phyloP scores from a whole-genome alignment of 1,140 invertebrate species.

The Carcinoscorpius rotundicauda region DNA sequence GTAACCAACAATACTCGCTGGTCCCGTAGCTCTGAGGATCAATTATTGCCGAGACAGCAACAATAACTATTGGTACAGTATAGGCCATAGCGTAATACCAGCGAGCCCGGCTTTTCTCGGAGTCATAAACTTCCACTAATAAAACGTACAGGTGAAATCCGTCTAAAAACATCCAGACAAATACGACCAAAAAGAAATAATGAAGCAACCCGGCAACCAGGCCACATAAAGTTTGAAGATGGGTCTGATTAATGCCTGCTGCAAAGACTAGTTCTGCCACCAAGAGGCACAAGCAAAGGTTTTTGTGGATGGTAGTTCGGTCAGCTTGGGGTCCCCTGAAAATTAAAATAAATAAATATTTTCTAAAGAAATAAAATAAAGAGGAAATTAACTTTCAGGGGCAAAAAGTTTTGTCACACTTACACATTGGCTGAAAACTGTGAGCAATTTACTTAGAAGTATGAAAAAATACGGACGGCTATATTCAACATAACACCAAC shows the following conservation, averaged over 20 bases:
- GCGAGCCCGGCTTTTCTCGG: conserved; percentile 33
- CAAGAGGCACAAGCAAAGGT: conserved; percentile 55
- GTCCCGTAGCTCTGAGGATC: conserved; percentile 79
- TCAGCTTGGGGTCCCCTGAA: conserved; percentile 13
- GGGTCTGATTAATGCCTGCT: conserved; percentile 76
- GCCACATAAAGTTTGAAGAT: conserved; percentile 71
- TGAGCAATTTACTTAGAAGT: too few species aligned
- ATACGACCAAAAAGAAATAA: conserved; percentile 88
- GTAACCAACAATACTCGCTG: conserved; percentile 72
- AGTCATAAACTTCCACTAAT: conserved; percentile 89
- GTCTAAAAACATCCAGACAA: conserved; percentile 63
- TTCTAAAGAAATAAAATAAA: too few species aligned
- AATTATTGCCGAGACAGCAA: conserved; percentile 60
- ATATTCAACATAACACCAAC: too few species aligned
- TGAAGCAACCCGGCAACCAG: conserved; percentile 83
- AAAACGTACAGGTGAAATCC: conserved; percentile 91
- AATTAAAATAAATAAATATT: not conserved
- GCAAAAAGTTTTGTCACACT: too few species aligned
- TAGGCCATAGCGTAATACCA: conserved; percentile 79
- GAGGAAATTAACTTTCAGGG: too few species aligned
- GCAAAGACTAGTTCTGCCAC: conserved; percentile 87
- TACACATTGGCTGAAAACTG: too few species aligned
- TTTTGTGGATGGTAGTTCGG: conserved; percentile 34
- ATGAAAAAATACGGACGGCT: too few species aligned
- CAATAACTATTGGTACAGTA: conserved; percentile 60